These are phyloP conservation scores for Gasteruption jaculator DNA, from an alignment of 2,888 invertebrate genomes.

Conservation along the genomic window DNA sequence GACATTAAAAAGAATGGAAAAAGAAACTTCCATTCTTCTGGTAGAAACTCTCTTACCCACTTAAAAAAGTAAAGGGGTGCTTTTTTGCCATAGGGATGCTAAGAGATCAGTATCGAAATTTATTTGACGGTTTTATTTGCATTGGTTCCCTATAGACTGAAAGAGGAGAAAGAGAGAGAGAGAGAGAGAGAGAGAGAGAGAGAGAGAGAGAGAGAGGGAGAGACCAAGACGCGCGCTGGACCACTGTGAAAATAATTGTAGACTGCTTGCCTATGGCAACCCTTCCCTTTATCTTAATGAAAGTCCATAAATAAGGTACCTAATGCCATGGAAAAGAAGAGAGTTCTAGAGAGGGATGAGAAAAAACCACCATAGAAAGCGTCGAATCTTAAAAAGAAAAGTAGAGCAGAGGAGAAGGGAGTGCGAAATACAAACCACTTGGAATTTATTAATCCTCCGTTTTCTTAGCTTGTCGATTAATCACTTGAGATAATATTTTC, in stretches of 20 bases:
- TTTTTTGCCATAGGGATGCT: slow-evolving; percentile 11
- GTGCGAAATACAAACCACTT: no score
- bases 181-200: slow-evolving; percentile 2
- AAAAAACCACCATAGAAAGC: slow-evolving; percentile 37
- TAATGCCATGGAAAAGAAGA: slow-evolving; percentile 49
- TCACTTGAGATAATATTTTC: no score
- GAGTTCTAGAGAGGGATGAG: slow-evolving; percentile 29
- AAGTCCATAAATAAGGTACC: slow-evolving; percentile 50
- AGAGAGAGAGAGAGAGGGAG: slow-evolving; percentile 8
- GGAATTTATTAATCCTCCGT: no score
- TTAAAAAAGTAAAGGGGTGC: no score
- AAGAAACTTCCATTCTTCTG: no score
- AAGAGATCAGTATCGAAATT: slow-evolving; percentile 48
- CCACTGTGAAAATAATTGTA: slow-evolving; percentile 47
- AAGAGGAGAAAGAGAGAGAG: no score
- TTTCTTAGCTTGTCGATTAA: no score
- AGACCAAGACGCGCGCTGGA: slow-evolving; percentile 14
- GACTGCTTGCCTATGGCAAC: slow-evolving; percentile 44
- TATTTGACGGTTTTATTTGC: slow-evolving; percentile 48
- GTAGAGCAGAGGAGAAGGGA: slow-evolving; percentile 44
- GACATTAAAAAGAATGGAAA: no score
- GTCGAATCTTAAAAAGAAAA: slow-evolving; percentile 37
- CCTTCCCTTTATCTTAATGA: slow-evolving; percentile 49
- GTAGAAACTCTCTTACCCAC: no score
- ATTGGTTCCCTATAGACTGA: slow-evolving; percentile 29